Conservation (phyloP, 1,140 invertebrate species). For the Atta cephalotes region DNA sequence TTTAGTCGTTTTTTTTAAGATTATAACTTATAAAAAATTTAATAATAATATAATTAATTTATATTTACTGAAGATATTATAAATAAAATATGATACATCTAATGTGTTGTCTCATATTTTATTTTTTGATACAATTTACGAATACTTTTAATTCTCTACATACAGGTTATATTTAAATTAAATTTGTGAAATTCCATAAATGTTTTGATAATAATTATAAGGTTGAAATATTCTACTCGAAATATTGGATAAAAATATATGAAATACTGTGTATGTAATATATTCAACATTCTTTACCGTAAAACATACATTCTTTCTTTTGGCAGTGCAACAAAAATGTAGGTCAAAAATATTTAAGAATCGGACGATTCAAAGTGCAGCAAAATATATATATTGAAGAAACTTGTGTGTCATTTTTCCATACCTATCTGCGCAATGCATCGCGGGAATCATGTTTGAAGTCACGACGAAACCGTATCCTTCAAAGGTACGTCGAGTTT, state of each 20-base stretch:
- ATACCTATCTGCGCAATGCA: conserved; percentile 12
- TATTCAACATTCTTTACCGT: conserved; percentile 7
- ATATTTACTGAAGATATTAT: not conserved
- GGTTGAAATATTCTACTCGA: not conserved
- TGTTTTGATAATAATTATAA: conserved; percentile 2
- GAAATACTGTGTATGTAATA: not conserved
- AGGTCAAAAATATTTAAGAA: conserved; percentile 44
- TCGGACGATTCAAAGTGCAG: conserved; percentile 26
- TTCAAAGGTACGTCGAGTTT: conserved; percentile 50
- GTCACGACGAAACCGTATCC: conserved; percentile 46
- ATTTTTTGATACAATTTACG: not conserved
- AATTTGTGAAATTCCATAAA: conserved; percentile 1
- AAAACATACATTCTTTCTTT: not conserved
- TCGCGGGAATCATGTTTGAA: conserved; percentile 21
- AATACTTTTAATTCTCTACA: conserved; percentile 13
- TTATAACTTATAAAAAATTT: not conserved
- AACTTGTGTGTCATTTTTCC: conserved; percentile 41
- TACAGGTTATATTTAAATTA: conserved; percentile 3
- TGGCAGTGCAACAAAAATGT: conserved; percentile 25
- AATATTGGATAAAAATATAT: not conserved
- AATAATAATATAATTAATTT: not conserved
- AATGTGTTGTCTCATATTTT: not conserved
- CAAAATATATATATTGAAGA: conserved; percentile 45
- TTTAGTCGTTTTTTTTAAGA: not conserved
- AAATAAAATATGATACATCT: not conserved